phyloP scores from a whole-genome alignment of 1,140 invertebrate genomes.

The Euborellia annulipes region DNA sequence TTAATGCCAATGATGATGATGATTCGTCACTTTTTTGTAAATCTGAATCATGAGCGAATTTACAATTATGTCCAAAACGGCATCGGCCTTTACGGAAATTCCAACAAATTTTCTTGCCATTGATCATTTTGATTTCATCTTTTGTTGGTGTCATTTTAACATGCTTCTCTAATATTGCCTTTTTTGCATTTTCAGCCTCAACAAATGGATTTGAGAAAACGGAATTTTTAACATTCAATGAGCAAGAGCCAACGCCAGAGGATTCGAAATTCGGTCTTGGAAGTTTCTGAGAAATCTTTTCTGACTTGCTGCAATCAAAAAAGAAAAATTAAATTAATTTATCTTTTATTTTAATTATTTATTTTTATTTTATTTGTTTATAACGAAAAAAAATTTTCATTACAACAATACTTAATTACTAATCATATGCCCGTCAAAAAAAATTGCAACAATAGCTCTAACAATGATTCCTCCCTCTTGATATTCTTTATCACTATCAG shows the following conservation, averaged over 20 bases:
- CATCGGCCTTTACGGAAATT: conserved; percentile 83
- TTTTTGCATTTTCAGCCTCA: conserved; percentile 75
- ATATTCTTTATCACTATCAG: no score
- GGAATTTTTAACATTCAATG: conserved; percentile 37
- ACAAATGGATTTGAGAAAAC: conserved; percentile 82
- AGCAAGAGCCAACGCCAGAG: conserved; percentile 2
- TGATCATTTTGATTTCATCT: conserved; percentile 55
- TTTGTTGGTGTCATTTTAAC: conserved; percentile 75
- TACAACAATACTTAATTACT: no score
- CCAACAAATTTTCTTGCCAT: conserved; percentile 84
- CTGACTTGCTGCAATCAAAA: not conserved
- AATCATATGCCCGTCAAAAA: no score
- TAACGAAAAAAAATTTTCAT: no score
- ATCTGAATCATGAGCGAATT: conserved; percentile 82
- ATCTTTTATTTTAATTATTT: conserved; percentile 3
- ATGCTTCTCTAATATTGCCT: conserved; percentile 77
- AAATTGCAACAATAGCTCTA: no score
- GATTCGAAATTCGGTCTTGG: conserved; percentile 11
- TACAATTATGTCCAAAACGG: conserved; percentile 80
- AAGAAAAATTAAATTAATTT: no score
- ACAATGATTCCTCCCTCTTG: no score
- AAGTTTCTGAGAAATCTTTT: conserved; percentile 10
- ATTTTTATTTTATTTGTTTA: no score
- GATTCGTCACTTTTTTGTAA: conserved; percentile 43
- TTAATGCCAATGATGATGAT: no score